Evolutionary conservation across 2,113 vertebrate species (phyloP).

Genomic region (Podiceps cristatus): DNA sequence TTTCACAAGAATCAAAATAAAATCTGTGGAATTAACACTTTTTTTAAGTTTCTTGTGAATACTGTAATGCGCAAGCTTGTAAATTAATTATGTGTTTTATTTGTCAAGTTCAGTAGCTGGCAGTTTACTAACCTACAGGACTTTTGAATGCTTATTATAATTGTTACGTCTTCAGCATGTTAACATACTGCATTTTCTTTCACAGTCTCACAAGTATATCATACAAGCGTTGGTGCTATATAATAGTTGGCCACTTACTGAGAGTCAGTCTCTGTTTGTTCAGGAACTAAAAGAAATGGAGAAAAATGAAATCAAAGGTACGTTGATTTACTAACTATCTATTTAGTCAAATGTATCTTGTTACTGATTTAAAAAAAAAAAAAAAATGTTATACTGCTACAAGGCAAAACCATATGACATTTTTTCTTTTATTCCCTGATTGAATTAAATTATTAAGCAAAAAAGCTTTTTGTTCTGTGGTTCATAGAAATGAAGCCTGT

Average conservation of each 20-base stretch:
- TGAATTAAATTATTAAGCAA: not conserved
- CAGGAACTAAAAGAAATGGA: constrained; percentile 81
- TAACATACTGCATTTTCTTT: constrained; percentile 43
- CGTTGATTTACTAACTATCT: not conserved
- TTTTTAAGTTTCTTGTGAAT: constrained; percentile 37
- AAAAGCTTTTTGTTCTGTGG: not conserved
- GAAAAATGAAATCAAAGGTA: constrained; percentile 85
- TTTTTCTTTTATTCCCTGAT: not conserved
- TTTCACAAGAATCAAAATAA: constrained; percentile 19
- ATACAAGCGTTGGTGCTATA: constrained; percentile 85
- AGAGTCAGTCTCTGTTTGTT: constrained; percentile 79
- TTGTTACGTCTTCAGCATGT: not conserved
- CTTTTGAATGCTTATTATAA: not conserved
- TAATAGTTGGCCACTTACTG: constrained; percentile 86
- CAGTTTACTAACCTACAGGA: not conserved
- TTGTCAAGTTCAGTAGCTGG: not conserved
- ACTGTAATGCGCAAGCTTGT: not conserved
- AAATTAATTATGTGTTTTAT: not conserved
- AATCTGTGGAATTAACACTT: constrained; percentile 3
- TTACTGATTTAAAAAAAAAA: not conserved
- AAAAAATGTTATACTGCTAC: not conserved
- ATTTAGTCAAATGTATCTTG: not conserved
- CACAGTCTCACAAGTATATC: constrained; percentile 85
- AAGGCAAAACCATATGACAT: not conserved
- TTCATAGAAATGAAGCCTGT: not conserved